Evolutionary conservation across 2,113 vertebrate genomes (phyloP).

Genomic region (Leuciscus idus): DNA sequence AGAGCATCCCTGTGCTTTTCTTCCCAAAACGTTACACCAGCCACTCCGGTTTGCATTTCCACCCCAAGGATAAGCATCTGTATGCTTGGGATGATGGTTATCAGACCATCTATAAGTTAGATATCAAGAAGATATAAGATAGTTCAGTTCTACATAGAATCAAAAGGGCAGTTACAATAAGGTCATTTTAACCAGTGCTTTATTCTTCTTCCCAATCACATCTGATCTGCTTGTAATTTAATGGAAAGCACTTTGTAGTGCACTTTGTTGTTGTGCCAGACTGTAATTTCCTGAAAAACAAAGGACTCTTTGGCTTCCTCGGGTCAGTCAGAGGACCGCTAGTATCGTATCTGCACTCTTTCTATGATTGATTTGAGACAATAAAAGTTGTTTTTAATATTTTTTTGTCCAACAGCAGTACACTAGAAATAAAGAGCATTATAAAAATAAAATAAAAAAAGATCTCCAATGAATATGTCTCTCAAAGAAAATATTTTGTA

Average conservation of each 20-base stretch:
- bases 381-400: not conserved
- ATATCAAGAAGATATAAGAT: slow-evolving; percentile 60
- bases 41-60: slow-evolving; percentile 88
- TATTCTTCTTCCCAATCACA: not conserved
- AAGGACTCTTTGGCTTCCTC: not conserved
- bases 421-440: not conserved
- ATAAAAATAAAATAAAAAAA: not conserved
- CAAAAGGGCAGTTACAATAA: not conserved
- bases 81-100: slow-evolving; percentile 94
- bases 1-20: slow-evolving; percentile 75
- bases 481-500: not conserved
- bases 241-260: not conserved
- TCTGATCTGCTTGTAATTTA: not conserved
- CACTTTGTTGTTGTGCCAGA: slow-evolving; percentile 26
- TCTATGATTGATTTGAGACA: slow-evolving; percentile 10
- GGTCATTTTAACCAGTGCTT: not conserved
- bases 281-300: slow-evolving; percentile 13
- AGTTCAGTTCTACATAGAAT: not conserved
- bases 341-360: not conserved
- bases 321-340: not conserved
- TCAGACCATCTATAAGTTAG: slow-evolving; percentile 90
- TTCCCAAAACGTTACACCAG: slow-evolving; percentile 86
- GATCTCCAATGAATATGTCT: not conserved
- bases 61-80: slow-evolving; percentile 86
- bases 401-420: not conserved